phyloP scores from a whole-genome alignment of 2,888 invertebrate species.

The Acrobeloides nanus region DNA sequence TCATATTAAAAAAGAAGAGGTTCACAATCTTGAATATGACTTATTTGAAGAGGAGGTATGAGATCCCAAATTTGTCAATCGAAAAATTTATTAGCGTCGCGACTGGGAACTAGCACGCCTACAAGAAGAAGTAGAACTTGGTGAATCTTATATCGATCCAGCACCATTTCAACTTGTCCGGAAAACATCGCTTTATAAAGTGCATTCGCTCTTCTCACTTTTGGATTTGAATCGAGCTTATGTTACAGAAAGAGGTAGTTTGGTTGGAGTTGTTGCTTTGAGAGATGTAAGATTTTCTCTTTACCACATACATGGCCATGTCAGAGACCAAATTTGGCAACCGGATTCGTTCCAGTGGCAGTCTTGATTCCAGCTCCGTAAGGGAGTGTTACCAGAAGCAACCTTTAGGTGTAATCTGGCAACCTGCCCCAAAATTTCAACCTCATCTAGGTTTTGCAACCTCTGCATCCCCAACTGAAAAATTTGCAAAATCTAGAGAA shows the following conservation, averaged over 20 bases:
- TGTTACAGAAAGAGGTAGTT: slow-evolving; percentile 48
- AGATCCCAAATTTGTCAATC: background rate
- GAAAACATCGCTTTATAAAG: slow-evolving; percentile 45
- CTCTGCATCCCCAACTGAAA: too few species aligned
- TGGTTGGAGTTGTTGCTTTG: slow-evolving; percentile 50
- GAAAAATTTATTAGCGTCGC: slow-evolving; percentile 26
- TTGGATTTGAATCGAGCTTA: slow-evolving; percentile 46
- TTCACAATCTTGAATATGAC: slow-evolving; percentile 32
- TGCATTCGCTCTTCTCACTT: slow-evolving; percentile 51
- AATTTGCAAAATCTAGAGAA: too few species aligned
- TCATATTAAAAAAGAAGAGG: slow-evolving; percentile 28
- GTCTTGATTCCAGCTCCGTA: too few species aligned
- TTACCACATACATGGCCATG: background rate
- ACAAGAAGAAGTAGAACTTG: slow-evolving; percentile 27
- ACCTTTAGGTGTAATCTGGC: too few species aligned
- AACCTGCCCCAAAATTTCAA: too few species aligned
- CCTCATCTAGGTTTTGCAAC: too few species aligned
- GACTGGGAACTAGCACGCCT: slow-evolving; percentile 42
- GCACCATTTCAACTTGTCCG: slow-evolving; percentile 49
- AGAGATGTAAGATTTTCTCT: slow-evolving; percentile 31
- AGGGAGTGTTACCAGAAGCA: too few species aligned
- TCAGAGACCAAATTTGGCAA: background rate
- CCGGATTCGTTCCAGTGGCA: too few species aligned
- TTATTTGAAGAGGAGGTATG: slow-evolving; percentile 31
- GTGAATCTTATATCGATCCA: slow-evolving; percentile 44